A percentile compares a stretch with the other conserved stretches of the same genome.
Evolutionary conservation across 2,797 vertebrate species (phyloP).

Genomic region (Enteromius argenteus): DNA sequence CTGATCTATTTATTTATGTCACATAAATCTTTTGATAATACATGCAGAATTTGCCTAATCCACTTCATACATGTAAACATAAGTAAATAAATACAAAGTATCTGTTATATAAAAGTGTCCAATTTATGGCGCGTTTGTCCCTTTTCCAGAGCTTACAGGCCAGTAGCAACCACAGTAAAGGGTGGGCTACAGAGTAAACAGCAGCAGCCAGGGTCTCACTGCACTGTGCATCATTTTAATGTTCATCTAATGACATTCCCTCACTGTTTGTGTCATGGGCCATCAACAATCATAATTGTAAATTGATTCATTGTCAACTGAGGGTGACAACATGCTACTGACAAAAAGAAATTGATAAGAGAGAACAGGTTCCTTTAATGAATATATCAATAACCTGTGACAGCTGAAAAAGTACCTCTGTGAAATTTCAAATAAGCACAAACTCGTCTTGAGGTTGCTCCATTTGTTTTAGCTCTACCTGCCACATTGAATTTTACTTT

Average conservation of each 20-base stretch:
- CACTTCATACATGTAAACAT: neutral
- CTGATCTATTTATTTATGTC: neutral
- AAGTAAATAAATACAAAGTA: neutral
- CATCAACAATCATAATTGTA: constrained; percentile 90
- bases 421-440: constrained; percentile 81
- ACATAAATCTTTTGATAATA: neutral
- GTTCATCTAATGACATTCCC: constrained; percentile 86
- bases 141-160: constrained; percentile 32
- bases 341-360: constrained; percentile 77
- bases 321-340: constrained; percentile 83
- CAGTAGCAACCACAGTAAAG: constrained; percentile 2
- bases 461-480: constrained; percentile 77
- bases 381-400: constrained; percentile 88
- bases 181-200: constrained; percentile 47
- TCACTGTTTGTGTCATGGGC: constrained; percentile 86
- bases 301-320: constrained; percentile 86
- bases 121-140: neutral
- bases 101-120: neutral
- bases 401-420: constrained; percentile 82
- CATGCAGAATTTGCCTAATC: neutral
- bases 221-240: constrained; percentile 85
- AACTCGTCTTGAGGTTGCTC: constrained; percentile 75
- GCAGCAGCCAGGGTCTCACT: constrained; percentile 69
- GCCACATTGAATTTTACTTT: constrained; percentile 57
- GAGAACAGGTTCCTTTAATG: constrained; percentile 84